Evolutionary conservation across 2,888 invertebrate species (phyloP), one percentile per base, ranked within the genome.

Genomic region (Chirona hameri): DNA sequence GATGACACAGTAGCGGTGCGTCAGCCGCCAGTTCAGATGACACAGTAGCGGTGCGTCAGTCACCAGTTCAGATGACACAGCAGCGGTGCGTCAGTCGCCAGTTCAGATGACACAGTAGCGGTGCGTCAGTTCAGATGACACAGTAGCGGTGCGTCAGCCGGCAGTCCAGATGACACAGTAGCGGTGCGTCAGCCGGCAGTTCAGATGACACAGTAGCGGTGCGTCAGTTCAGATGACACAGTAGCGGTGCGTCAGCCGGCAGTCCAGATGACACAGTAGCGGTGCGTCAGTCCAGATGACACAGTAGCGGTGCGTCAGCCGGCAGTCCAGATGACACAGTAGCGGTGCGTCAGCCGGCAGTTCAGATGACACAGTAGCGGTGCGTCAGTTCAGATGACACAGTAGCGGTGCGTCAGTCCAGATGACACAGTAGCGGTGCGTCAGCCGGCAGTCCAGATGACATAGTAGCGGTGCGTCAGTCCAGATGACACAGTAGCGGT

Each of bases 181-280:
- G 52, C 52, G 52, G 52, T 18, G 52, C 52, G 52, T 52, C 52
- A 52, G 52, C 18, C 60, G 18, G 1, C 60, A 60, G 21, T 18
- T 60, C 60, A 60, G 21, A 24, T 60, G 60, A 60, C 24, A 9
- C 60, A 60, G 52, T 52, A 52, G 52, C 52, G 52, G 52, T 52
- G 52, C 52, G 52, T 52, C 52, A 52, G 52, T 18, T 52, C 52
- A 52, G 12, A 52, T 52, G 52, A 52, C 18, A 12, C 31, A n/a
- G 31, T 15, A 29, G 12, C 29, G 69, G 29, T 69, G 24, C 60
- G 21, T n/a, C 60, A 60, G n/a, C n/a, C n/a, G n/a, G n/a, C n/a
- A n/a, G 60, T n/a, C 90, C 88, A 93, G 84, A 94, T 89, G 81
- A 92, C 91, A 88, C 95, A 91, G 89, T 96, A 93, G 87, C 94